Conservation (phyloP, 2,888 invertebrate genomes). For the Calameuta pallipes region DNA sequence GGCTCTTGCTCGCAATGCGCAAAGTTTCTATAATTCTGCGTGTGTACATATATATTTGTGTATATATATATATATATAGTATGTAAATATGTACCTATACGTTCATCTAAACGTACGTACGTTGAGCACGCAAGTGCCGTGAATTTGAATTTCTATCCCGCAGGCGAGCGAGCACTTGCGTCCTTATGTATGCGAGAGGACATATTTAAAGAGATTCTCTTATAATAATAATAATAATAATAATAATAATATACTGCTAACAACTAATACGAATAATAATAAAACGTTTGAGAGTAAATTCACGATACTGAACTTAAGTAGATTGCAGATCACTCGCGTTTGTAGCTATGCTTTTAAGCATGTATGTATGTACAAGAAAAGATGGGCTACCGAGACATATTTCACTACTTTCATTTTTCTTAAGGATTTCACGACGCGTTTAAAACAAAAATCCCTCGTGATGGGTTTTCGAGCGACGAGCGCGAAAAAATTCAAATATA, state of each 20-base stretch:
- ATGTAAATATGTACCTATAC: conserved; percentile 8
- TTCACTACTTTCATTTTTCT: neutral
- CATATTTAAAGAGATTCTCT: conserved; percentile 15
- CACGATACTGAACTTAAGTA: conserved; percentile 53
- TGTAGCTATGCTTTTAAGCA: conserved; percentile 41
- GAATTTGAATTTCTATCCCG: neutral
- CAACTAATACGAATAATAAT: conserved; percentile 17
- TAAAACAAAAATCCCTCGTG: neutral
- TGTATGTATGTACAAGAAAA: conserved; percentile 44
- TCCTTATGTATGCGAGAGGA: neutral
- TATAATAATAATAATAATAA: neutral
- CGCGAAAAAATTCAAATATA: neutral
- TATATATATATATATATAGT: neutral
- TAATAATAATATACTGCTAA: conserved; percentile 9
- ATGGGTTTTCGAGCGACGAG: neutral
- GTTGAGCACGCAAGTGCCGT: neutral
- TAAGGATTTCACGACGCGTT: neutral
- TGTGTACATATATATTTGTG: neutral
- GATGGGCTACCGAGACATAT: conserved; percentile 35
- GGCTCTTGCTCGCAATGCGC: neutral
- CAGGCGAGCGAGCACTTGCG: neutral
- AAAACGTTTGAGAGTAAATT: conserved; percentile 15
- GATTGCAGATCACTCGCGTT: conserved; percentile 59
- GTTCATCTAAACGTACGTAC: neutral
- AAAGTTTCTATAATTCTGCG: neutral